These are phyloP conservation scores for Drosophila obscura DNA, from an alignment of 1,140 invertebrate species.

Conservation along the genomic window DNA sequence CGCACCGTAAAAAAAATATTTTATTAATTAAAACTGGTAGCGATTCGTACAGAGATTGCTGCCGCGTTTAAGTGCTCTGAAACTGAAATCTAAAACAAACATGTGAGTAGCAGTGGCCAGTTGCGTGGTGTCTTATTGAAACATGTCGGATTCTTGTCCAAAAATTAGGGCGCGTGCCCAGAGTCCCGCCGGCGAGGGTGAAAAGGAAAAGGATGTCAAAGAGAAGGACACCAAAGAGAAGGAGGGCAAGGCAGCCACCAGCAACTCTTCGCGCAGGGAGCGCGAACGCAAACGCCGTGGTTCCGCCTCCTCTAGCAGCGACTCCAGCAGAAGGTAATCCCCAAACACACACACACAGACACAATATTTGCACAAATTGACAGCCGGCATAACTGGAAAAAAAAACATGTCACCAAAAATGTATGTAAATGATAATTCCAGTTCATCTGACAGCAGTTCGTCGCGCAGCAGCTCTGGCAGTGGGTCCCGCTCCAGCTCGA, in stretches of 20 bases:
- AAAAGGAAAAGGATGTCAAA: conserved; percentile 75
- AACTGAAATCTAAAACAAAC: too few species aligned
- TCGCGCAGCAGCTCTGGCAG: conserved; percentile 91
- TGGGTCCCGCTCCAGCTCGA: conserved; percentile 90
- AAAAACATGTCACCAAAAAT: background rate
- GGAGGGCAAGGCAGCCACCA: conserved; percentile 59
- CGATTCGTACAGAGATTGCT: too few species aligned
- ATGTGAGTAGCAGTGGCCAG: too few species aligned
- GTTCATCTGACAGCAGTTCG: conserved; percentile 86
- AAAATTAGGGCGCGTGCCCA: conserved; percentile 71
- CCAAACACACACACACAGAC: too few species aligned
- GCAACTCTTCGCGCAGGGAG: conserved; percentile 74
- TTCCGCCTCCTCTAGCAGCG: conserved; percentile 90
- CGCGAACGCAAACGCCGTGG: conserved; percentile 79
- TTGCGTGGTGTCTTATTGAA: conserved; percentile 3
- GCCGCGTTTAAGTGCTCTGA: too few species aligned
- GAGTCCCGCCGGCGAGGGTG: conserved; percentile 67
- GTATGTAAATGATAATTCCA: conserved; percentile 20
- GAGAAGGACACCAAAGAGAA: conserved; percentile 75
- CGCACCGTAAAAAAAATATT: too few species aligned
- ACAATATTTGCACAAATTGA: too few species aligned
- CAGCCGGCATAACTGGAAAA: conserved; percentile 6
- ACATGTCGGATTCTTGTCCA: conserved; percentile 8
- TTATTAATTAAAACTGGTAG: too few species aligned
- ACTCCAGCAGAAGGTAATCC: conserved; percentile 89